A percentile compares a stretch with the other conserved stretches of the same genome.
Conservation (phyloP, 2,113 vertebrate species). For the Lontra canadensis region DNA sequence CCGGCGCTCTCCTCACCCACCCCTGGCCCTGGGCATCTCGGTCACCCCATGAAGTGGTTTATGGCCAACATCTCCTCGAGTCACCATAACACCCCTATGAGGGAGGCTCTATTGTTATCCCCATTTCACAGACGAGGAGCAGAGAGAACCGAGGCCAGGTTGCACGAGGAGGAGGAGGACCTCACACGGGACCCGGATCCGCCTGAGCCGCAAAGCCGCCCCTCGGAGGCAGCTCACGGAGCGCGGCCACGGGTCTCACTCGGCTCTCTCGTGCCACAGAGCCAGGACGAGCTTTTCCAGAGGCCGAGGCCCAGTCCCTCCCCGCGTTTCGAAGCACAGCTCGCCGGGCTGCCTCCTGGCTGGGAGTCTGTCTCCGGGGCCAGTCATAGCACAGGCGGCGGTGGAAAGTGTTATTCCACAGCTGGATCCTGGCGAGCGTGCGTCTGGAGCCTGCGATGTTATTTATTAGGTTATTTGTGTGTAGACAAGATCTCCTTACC, state of each 20-base stretch:
- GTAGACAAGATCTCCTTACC: constrained; percentile 62
- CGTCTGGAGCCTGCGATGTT: constrained; percentile 36
- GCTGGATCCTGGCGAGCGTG: constrained; percentile 57
- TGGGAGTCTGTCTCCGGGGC: not conserved
- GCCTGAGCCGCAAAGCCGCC: rapidly evolving
- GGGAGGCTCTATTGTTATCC: not conserved
- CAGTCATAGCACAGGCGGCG: not conserved
- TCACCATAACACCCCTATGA: not conserved
- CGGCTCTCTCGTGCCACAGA: rapidly evolving
- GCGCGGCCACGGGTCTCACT: rapidly evolving
- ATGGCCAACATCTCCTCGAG: not conserved
- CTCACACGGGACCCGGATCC: not conserved
- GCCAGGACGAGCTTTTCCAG: not conserved
- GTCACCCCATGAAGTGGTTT: rapidly evolving
- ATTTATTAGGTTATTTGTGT: constrained; percentile 69
- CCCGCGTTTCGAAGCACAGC: rapidly evolving
- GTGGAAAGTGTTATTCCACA: constrained; percentile 42
- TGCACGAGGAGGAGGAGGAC: not conserved
- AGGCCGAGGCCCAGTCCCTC: not conserved
- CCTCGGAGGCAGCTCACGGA: rapidly evolving
- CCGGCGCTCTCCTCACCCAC: rapidly evolving
- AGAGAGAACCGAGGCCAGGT: not conserved
- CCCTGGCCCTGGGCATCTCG: not conserved
- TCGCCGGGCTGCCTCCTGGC: not conserved
- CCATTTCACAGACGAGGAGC: not conserved